Conservation (phyloP, 2,113 vertebrate species). For the Sander lucioperca region DNA sequence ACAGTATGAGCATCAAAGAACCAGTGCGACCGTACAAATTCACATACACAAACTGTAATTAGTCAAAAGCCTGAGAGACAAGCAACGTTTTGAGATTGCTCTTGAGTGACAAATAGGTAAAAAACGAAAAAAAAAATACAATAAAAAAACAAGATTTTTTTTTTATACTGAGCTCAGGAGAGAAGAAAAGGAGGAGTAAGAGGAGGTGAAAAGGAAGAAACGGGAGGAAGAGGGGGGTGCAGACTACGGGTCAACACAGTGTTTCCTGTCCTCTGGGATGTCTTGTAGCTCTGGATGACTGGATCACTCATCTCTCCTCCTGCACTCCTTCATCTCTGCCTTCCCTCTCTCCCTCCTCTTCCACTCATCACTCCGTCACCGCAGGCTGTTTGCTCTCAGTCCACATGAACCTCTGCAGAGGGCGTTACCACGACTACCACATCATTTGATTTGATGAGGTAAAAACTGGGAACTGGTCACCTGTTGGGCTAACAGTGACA, state of each 20-base stretch:
- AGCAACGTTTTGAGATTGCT: no score
- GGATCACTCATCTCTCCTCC: slow-evolving; percentile 58
- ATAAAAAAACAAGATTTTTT: no score
- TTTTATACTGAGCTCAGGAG: neutral
- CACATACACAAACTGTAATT: no score
- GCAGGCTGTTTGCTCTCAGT: slow-evolving; percentile 26
- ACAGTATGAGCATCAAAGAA: no score
- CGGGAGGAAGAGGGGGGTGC: neutral
- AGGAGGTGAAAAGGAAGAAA: neutral
- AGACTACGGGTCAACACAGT: slow-evolving; percentile 21
- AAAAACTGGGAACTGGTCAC: neutral
- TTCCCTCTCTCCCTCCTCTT: slow-evolving; percentile 33
- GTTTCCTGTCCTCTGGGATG: slow-evolving; percentile 55
- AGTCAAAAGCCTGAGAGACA: no score
- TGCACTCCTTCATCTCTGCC: slow-evolving; percentile 42
- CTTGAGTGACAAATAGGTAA: no score
- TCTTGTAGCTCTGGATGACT: slow-evolving; percentile 36
- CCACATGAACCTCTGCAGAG: slow-evolving; percentile 6
- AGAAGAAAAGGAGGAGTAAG: neutral
- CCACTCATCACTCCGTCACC: slow-evolving; percentile 51
- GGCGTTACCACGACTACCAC: neutral
- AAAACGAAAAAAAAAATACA: no score
- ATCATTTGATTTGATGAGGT: neutral
- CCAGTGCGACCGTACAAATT: no score
- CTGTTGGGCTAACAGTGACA: neutral